Percentiles rank a stretch among this genome's conserved stretches.
These are phyloP conservation scores for Cyanoramphus novaezelandiae DNA, from an alignment of 2,113 vertebrate species.

Conservation along the genomic window DNA sequence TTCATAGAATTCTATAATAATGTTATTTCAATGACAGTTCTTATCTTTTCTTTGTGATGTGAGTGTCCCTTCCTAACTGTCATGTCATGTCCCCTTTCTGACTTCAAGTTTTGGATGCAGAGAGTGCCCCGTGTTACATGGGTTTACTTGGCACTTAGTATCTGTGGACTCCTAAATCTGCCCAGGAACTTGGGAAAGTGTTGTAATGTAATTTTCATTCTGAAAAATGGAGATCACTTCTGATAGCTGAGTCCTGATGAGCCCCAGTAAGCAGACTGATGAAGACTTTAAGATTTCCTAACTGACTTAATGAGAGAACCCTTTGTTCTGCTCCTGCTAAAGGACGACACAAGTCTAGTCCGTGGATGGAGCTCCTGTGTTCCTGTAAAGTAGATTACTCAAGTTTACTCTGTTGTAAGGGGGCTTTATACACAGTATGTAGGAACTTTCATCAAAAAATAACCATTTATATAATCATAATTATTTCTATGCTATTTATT, in stretches of 20 bases:
- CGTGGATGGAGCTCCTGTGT: not conserved
- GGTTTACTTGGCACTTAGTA: not conserved
- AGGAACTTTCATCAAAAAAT: not conserved
- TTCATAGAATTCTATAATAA: not conserved
- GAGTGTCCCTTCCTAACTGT: not conserved
- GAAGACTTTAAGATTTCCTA: not conserved
- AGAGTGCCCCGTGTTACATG: not conserved
- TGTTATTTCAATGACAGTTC: not conserved
- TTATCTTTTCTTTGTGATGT: not conserved
- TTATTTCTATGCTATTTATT: slow-evolving; percentile 39
- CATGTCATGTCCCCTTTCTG: not conserved
- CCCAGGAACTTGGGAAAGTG: not conserved
- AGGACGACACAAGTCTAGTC: not conserved
- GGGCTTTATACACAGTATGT: not conserved
- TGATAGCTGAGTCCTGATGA: not conserved
- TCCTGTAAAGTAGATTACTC: not conserved
- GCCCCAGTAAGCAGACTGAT: not conserved
- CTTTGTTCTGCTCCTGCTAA: not conserved
- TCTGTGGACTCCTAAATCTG: not conserved
- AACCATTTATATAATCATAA: not conserved
- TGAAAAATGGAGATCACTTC: not conserved
- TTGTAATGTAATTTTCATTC: not conserved
- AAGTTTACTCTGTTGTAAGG: not conserved
- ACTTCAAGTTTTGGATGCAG: not conserved
- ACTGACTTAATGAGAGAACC: not conserved